Conservation (phyloP, 1,140 invertebrate species). For the Anadara kagoshimensis region DNA sequence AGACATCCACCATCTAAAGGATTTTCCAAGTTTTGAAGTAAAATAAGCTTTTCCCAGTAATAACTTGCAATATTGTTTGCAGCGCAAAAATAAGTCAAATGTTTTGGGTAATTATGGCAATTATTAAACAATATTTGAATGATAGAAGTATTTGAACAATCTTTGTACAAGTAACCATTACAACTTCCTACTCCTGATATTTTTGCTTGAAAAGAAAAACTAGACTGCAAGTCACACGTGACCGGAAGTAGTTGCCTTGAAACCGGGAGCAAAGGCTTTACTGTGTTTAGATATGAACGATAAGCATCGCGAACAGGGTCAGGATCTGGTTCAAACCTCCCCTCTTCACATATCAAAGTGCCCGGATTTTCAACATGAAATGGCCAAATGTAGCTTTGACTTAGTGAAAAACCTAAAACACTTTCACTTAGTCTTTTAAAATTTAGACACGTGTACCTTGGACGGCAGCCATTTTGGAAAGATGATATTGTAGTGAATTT, state of each 20-base stretch:
- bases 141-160: conserved; percentile 22
- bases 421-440: conserved; percentile 13
- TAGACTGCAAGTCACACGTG: conserved; percentile 16
- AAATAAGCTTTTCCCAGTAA: conserved; percentile 20
- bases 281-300: conserved; percentile 7
- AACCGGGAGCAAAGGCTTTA: conserved; percentile 24
- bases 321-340: conserved; percentile 16
- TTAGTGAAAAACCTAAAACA: conserved; percentile 25
- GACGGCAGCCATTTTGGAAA: conserved; percentile 32
- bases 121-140: conserved; percentile 21
- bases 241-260: conserved; percentile 12
- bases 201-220: conserved; percentile 7
- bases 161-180: conserved; percentile 21
- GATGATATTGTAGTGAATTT: conserved; percentile 25
- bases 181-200: conserved; percentile 8
- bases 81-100: conserved; percentile 25
- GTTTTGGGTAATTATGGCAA: conserved; percentile 1
- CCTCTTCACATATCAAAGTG: conserved; percentile 12
- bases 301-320: conserved; percentile 25
- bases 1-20: conserved; percentile 16
- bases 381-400: conserved; percentile 35
- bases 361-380: conserved; percentile 8
- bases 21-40: conserved; percentile 20
- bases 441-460: conserved; percentile 25
- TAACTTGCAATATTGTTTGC: conserved; percentile 28